phyloP scores from a whole-genome alignment of 2,797 vertebrate species.

The Salmo trutta region DNA sequence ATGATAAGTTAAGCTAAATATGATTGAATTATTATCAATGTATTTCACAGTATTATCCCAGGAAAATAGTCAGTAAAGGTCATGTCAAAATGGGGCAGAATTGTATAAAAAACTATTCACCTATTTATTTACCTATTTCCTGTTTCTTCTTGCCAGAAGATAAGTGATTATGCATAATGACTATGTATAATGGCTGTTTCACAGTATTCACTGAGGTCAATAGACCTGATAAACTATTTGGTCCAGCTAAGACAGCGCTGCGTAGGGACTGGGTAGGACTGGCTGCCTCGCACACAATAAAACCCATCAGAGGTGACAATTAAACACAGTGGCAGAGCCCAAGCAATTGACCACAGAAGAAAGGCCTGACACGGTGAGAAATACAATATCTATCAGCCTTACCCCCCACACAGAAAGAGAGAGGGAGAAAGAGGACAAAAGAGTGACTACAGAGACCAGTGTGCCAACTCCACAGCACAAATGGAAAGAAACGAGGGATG shows the following conservation, averaged over 20 bases:
- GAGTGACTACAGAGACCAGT: slow-evolving; percentile 6
- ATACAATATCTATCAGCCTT: slow-evolving; percentile 1
- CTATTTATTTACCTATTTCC: not conserved
- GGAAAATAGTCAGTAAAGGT: no score
- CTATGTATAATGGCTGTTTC: not conserved
- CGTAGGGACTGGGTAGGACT: not conserved
- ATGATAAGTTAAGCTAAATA: no score
- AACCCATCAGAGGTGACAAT: not conserved
- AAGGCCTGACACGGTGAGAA: not conserved
- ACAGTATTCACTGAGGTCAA: not conserved
- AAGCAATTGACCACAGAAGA: not conserved
- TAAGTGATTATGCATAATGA: not conserved
- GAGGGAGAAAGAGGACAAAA: not conserved
- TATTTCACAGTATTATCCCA: no score
- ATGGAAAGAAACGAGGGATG: not conserved
- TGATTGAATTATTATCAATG: no score
- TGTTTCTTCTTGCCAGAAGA: not conserved
- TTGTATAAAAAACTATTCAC: not conserved
- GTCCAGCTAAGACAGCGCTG: not conserved
- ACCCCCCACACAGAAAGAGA: not conserved
- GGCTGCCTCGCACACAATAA: not conserved
- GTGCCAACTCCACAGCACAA: not conserved
- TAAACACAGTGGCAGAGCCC: not conserved
- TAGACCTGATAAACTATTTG: not conserved
- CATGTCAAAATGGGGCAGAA: not conserved